Conservation (phyloP, 2,888 invertebrate species). For the Vandiemenella viatica region DNA sequence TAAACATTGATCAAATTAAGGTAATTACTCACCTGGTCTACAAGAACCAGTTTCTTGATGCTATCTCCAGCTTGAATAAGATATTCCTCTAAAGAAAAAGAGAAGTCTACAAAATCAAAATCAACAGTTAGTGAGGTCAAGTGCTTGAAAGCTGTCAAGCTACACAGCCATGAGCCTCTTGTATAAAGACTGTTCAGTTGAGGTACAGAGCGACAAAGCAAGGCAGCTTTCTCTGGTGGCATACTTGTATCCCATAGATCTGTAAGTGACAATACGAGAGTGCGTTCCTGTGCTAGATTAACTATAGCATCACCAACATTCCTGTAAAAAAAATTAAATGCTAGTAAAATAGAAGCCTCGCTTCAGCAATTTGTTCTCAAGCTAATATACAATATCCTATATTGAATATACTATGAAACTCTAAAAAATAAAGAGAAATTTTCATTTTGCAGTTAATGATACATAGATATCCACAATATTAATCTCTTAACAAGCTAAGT, state of each 20-base stretch:
- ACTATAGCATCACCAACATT: constrained; percentile 23
- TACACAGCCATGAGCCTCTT: constrained; percentile 15
- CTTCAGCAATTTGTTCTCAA: too few relatives aligned
- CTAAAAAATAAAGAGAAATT: too few relatives aligned
- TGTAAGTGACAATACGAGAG: constrained; percentile 18
- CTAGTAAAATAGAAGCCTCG: too few relatives aligned
- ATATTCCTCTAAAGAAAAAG: constrained; percentile 17
- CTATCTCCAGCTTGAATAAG: constrained; percentile 16
- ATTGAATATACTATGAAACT: too few relatives aligned
- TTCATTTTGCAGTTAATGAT: too few relatives aligned
- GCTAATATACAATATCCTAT: too few relatives aligned
- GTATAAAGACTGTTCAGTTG: constrained; percentile 16
- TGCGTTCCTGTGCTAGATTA: constrained; percentile 17
- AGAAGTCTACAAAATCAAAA: constrained; percentile 20
- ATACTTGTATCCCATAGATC: constrained; percentile 23
- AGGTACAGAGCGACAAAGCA: constrained; percentile 18
- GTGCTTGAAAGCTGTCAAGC: constrained; percentile 13
- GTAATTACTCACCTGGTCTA: constrained; percentile 19
- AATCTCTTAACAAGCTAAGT: too few relatives aligned
- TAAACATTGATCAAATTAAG: not conserved
- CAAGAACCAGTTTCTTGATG: constrained; percentile 18
- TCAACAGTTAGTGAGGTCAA: constrained; percentile 20
- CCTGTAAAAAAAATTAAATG: constrained; percentile 16
- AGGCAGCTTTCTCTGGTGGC: constrained; percentile 19
- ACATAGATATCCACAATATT: too few relatives aligned